Base-by-base conservation (phyloP, 2,888 invertebrate genomes). In the Notodonta dromedarius region DNA sequence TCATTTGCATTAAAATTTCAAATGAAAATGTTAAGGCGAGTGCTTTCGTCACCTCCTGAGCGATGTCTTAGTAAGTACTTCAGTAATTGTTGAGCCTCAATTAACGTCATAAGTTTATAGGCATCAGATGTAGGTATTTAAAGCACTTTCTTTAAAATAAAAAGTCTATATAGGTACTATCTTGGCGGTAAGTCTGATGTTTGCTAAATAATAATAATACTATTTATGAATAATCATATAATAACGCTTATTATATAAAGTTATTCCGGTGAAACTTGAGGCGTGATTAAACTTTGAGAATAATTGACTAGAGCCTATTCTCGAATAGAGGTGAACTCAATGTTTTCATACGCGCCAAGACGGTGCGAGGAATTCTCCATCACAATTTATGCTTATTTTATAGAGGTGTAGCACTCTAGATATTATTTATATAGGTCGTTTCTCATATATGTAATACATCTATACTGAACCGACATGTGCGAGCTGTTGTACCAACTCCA, bases 311-410 rank as follows among this genome's bases (percentile, higher is more conserved):
- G 12, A 40, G 24, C 53, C 52, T 39, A 63, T 58, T 66, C 66
- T 65, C 39, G 39, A n/a, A 73, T 59, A 65, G 58, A 67, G 63
- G 70, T 63, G 65, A 70, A 71, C 68, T 68, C 65, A 54, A 66
- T 68, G 67, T 70, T 75, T 72, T 74, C 77, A 76, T 72, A 70
- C 59, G 61, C 61, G 60, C 62, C 61, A 61, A 60, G 63, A 40
- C 57, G 59, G 66, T 52, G 57, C 57, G 52, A 65, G 65, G 58
- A 67, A 68, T 51, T 78, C 77, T 74, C 78, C 76, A 76, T 80
- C 73, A 74, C 75, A 70, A 66, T 77, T 77, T 74, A 74, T 65
- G 67, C 72, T 73, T 77, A 71, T 79, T 80, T 79, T 74, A 71
- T 69, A 60, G 65, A 61, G 62, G 66, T 69, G 66, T 62, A 69